phyloP scores from a whole-genome alignment of 2,888 invertebrate genomes.

The Encarsia formosa region DNA sequence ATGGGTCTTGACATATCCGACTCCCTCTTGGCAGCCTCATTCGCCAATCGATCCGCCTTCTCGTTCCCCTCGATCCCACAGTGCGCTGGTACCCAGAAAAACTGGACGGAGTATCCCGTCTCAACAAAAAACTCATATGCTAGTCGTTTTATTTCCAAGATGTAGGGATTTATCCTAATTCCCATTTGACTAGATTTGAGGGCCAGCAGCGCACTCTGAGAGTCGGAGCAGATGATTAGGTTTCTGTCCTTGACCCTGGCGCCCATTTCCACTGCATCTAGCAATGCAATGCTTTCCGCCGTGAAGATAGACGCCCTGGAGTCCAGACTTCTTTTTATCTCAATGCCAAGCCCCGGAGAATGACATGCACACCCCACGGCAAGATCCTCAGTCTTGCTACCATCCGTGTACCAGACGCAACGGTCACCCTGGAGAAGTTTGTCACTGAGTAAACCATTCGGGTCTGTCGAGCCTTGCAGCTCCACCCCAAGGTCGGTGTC shows the following conservation, averaged over 20 bases:
- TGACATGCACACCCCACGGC: neutral
- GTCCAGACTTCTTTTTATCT: neutral
- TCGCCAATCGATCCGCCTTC: neutral
- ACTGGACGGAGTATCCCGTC: neutral
- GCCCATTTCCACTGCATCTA: neutral
- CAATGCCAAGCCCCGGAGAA: neutral
- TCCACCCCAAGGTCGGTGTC: neutral
- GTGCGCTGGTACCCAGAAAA: neutral
- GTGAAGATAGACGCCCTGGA: neutral
- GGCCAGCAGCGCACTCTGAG: neutral
- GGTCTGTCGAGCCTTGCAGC: neutral
- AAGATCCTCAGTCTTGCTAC: neutral
- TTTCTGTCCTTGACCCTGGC: neutral
- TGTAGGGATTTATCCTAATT: neutral
- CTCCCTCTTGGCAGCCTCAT: neutral
- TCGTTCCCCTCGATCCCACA: neutral
- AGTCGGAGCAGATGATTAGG: neutral
- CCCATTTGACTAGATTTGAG: neutral
- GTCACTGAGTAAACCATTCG: neutral
- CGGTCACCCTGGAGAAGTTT: neutral
- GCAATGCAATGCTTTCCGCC: neutral
- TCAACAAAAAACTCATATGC: neutral
- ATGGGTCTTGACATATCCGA: neutral
- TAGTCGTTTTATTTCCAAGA: neutral
- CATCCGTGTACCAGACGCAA: neutral